Evolutionary conservation across 1,140 invertebrate genomes (phyloP), one percentile per base, ranked within the genome.

Genomic region (Mamestra configurata): DNA sequence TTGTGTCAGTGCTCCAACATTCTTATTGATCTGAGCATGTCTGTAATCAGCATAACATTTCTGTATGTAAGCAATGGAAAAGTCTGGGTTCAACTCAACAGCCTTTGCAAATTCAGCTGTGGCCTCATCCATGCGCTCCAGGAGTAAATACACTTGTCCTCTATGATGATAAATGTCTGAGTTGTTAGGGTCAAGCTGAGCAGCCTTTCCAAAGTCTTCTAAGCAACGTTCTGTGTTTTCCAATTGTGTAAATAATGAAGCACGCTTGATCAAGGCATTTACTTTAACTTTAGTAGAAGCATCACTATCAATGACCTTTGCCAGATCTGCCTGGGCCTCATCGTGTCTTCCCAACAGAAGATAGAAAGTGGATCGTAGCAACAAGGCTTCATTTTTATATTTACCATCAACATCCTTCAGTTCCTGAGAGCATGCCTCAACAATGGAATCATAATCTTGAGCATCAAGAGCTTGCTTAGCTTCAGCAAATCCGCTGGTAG

Each of bases 221-320:
- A 98, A 95, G 83, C 97, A 97, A 82, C 97, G 96, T 11, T 97
- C 96, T 18, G 96, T 94, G 80, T 97, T 95, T 80, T 98, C 97
- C 61, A 97, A 92, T 90, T 99, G 98, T 86, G 99, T 97, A 83
- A 97, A 96, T 66, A 99, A 93, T 8, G 97, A 97, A 3, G 98
- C 98, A 82, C 97, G 96, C 92, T 99, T 99, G 49, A 99, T 97
- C n/a, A 99, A 94, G 10, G 98, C 98, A 96, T 99, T 99, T 0
- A 97, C 97, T 90, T 96, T 97, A 1, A 98, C 95, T 82, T 96
- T 96, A 0, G 94, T 90, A 82, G 96, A 93, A 22, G 96, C 94
- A 84, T 96, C 92, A 83, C 95, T 94, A 82, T 96, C 96, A 79
- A 96, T 96, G 49, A 95, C 92, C 66, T 86, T 85, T 97, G 96